Percentiles rank a stretch among this genome's conserved stretches.
Evolutionary conservation across 2,888 invertebrate species (phyloP).

Genomic region (Myopa tessellatipennis): DNA sequence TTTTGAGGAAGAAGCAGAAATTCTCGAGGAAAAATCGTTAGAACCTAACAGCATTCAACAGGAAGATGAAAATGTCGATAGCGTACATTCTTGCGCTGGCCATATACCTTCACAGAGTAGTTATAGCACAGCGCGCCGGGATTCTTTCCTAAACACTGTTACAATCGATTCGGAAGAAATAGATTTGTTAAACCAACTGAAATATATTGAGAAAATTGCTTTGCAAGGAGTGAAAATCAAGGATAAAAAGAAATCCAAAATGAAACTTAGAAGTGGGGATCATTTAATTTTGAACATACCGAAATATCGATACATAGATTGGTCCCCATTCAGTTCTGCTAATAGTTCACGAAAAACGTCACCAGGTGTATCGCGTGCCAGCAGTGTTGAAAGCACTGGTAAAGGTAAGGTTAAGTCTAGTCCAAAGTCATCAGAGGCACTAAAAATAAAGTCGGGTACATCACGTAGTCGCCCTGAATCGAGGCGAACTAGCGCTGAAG

Average conservation of each 20-base stretch:
- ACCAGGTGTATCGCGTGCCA: slow-evolving; percentile 67
- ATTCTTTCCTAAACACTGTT: slow-evolving; percentile 67
- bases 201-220: slow-evolving; percentile 67
- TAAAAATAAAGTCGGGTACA: slow-evolving; percentile 54
- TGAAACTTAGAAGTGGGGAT: slow-evolving; percentile 66
- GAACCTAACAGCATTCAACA: slow-evolving; percentile 64
- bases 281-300: slow-evolving; percentile 67
- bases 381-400: slow-evolving; percentile 66
- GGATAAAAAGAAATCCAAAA: slow-evolving; percentile 66
- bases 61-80: slow-evolving; percentile 71
- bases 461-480: slow-evolving; percentile 65
- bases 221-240: slow-evolving; percentile 68
- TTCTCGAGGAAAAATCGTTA: slow-evolving; percentile 73
- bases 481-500: slow-evolving; percentile 71
- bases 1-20: slow-evolving; percentile 76
- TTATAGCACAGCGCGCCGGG: slow-evolving; percentile 59
- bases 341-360: slow-evolving; percentile 68
- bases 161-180: slow-evolving; percentile 73
- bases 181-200: slow-evolving; percentile 71
- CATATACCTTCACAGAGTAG: slow-evolving; percentile 66
- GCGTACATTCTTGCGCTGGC: slow-evolving; percentile 67
- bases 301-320: slow-evolving; percentile 66
- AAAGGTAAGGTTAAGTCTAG: slow-evolving; percentile 58
- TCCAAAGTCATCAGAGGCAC: slow-evolving; percentile 58
- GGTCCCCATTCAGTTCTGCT: slow-evolving; percentile 67